Conservation (phyloP, 1,140 invertebrate genomes). For the Aphelinus atriplicis region DNA sequence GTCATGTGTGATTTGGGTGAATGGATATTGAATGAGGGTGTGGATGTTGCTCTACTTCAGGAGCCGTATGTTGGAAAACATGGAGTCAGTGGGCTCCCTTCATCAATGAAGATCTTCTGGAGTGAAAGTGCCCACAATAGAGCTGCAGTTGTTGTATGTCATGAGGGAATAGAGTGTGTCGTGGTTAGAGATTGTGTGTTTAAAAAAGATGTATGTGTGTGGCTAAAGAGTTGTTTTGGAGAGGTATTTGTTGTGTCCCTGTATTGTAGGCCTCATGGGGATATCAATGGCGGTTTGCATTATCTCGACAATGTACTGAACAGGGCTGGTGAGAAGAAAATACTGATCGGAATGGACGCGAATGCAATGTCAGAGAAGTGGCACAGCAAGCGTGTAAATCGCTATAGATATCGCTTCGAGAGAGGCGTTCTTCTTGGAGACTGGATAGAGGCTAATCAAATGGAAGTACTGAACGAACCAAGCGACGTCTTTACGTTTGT, state of each 20-base stretch:
- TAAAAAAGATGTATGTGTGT: slow-evolving; percentile 29
- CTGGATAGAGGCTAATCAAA: neutral
- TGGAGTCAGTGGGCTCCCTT: neutral
- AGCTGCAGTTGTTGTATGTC: neutral
- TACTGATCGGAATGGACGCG: slow-evolving; percentile 38
- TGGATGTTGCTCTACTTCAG: neutral
- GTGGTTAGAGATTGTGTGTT: slow-evolving; percentile 42
- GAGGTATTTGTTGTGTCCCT: slow-evolving; percentile 31
- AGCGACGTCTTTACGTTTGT: slow-evolving; percentile 20
- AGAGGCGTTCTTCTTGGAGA: neutral
- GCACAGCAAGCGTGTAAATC: slow-evolving; percentile 6
- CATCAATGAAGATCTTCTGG: neutral
- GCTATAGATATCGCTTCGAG: neutral
- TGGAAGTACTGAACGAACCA: slow-evolving; percentile 37
- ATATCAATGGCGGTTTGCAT: slow-evolving; percentile 9
- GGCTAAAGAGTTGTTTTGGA: slow-evolving; percentile 32
- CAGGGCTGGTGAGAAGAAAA: neutral
- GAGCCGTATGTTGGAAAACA: neutral
- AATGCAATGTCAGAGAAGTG: slow-evolving; percentile 40
- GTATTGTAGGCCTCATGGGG: slow-evolving; percentile 28
- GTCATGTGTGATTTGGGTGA: neutral
- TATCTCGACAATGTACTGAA: slow-evolving; percentile 25
- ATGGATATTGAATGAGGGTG: neutral
- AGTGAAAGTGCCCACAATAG: neutral
- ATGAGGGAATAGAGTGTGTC: neutral